These are phyloP conservation scores for Nebria brevicollis DNA, from an alignment of 2,888 invertebrate genomes.

Conservation along the genomic window DNA sequence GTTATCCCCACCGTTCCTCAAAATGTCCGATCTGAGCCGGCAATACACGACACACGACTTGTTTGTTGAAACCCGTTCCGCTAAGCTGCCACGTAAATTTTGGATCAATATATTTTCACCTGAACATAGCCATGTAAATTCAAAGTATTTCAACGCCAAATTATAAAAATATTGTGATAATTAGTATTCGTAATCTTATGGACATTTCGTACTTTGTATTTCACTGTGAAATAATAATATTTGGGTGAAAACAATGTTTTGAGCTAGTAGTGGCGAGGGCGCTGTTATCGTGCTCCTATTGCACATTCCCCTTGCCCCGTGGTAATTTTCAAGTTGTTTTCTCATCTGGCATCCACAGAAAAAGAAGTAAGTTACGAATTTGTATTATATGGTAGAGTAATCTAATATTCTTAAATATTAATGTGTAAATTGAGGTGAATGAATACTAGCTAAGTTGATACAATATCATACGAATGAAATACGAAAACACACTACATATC, in stretches of 20 bases:
- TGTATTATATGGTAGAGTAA: constrained; percentile 9
- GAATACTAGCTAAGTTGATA: background rate
- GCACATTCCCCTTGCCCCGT: constrained; percentile 44
- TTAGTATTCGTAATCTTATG: constrained; percentile 60
- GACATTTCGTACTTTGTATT: constrained; percentile 44
- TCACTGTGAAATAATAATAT: constrained; percentile 41
- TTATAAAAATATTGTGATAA: constrained; percentile 63
- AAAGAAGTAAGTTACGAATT: constrained; percentile 42
- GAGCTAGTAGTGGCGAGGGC: constrained; percentile 39
- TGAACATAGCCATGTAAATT: constrained; percentile 53
- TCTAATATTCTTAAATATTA: background rate
- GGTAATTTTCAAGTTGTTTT: constrained; percentile 44
- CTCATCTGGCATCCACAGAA: constrained; percentile 45
- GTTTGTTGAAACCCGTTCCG: constrained; percentile 47
- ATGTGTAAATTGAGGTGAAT: background rate
- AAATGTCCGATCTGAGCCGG: constrained; percentile 43
- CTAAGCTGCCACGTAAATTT: constrained; percentile 60
- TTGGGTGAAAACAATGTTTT: constrained; percentile 44
- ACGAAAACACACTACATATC: background rate
- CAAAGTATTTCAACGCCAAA: constrained; percentile 64
- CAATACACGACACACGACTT: constrained; percentile 44
- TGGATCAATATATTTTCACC: constrained; percentile 57
- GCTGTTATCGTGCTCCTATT: constrained; percentile 45
- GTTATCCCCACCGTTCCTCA: constrained; percentile 30
- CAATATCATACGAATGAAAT: background rate